Evolutionary conservation across 2,797 vertebrate species (phyloP), one percentile per base, ranked within the genome.

Genomic region (Eulemur coronatus): DNA sequence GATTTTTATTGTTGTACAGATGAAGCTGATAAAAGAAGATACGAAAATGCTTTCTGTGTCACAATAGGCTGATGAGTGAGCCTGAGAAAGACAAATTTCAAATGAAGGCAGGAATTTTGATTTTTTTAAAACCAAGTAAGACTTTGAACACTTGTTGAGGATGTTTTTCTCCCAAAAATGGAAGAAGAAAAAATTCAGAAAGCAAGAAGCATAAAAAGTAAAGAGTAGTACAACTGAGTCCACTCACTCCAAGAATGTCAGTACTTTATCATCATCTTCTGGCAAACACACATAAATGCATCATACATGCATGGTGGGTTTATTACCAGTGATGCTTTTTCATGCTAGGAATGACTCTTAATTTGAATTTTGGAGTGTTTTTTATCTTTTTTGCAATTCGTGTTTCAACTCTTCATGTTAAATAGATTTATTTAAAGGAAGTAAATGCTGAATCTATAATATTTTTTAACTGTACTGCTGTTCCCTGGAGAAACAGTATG

Each of bases 11-110:
- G 46, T 85, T 89, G 94, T 95, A 90, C 76, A 65, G 69, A 97
- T 96, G 97, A 70, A 86, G 88, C 86, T 88, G 75, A 35, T 94
- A 28, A 76, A 95, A 97, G 96, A 96, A 91, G 90, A 96, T 65
- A 20, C 28, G 86, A 80, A 97, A 90, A 55, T 91, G 93, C 61
- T 90, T 79, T 92, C 15, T 5, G 1, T 94, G 59, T 55, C 73
- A 10, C 69, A 0, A 67, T 75, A 95, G 85, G 6, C 85, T 97
- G 79, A 94, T 96, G 89, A 93, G 69, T 2, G 33, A 89, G 90
- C 59, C 55, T 95, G 96, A 82, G 73, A 57, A 81, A 87, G 81
- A 65, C 70, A 73, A 61, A 90, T 65, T 70, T 85, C 61, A 96
- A 69, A 67, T 96, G 92, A 35, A 41, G 5, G 78, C 94, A 81